Evolutionary conservation across 2,888 invertebrate genomes (phyloP).

Genomic region (Junonia oenone): DNA sequence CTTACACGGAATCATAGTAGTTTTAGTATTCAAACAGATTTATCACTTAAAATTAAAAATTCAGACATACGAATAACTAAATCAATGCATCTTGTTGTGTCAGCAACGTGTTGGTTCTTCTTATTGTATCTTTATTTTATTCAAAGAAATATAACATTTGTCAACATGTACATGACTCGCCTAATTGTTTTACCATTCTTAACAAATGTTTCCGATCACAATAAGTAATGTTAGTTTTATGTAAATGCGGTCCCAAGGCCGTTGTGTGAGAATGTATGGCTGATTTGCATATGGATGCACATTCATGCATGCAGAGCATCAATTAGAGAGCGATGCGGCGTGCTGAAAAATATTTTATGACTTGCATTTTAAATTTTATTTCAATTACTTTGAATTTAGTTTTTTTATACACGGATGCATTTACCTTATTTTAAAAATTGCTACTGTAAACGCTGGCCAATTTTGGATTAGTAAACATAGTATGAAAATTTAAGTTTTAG

Average conservation of each 20-base stretch:
- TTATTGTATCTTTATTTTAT: too few relatives aligned
- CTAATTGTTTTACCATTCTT: background rate
- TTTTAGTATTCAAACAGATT: too few relatives aligned
- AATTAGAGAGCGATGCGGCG: background rate
- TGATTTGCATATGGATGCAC: conserved; percentile 9
- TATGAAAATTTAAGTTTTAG: too few relatives aligned
- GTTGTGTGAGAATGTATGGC: conserved; percentile 1
- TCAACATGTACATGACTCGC: background rate
- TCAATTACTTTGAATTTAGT: background rate
- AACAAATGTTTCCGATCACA: background rate
- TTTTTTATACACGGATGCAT: too few relatives aligned
- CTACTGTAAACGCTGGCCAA: too few relatives aligned
- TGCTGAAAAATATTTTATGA: background rate
- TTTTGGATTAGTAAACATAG: too few relatives aligned
- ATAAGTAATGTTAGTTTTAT: conserved; percentile 12
- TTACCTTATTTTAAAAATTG: too few relatives aligned
- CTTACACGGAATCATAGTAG: too few relatives aligned
- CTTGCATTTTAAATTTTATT: background rate
- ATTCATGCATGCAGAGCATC: background rate
- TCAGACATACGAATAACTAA: too few relatives aligned
- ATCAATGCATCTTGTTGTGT: too few relatives aligned
- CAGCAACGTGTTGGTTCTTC: too few relatives aligned
- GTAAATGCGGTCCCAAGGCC: conserved; percentile 9
- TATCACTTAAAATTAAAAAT: too few relatives aligned
- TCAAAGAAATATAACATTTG: background rate